Base-by-base conservation (phyloP, 2,797 vertebrate genomes). In the Alca torda region DNA sequence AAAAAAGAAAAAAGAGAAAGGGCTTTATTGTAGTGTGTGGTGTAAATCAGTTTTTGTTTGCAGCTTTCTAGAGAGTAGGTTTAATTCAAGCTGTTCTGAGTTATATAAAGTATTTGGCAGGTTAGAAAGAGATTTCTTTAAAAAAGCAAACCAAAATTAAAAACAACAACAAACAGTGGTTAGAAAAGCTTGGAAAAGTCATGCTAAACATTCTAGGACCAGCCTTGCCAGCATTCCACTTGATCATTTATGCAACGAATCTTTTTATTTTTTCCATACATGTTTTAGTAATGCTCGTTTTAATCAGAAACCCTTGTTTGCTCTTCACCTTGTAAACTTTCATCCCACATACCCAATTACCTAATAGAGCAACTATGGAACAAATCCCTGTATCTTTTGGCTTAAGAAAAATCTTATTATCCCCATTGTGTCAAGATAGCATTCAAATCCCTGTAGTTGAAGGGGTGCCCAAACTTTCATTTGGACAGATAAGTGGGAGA, bases 1-100 rank as follows among this genome's bases (percentile, higher is more conserved):
- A 17, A 26, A 30, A 9, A 26, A 35, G 1, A 7, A 15, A 4
- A 4, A 2, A 1, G 3, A 43, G 1, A 39, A 50, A 61, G 5
- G 4, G 28, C 7, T 86, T 88, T 45, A 64, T 3, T 54, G 11
- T 16, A 56, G 23, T 26, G 5, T 50, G 12, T 7, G 17, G 28
- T 7, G 2, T 33, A 31, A n/a, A 57, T 25, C 11, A 65, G 5
- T 13, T 51, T 86, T 39, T 63, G 53, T 28, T 73, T 69, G 41
- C 60, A 72, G 9, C 7, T 53, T 20, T 69, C 51, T 45, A 43
- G 8, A 82, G 9, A 77, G 48, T 14, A 84, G 19, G 14, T 67
- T 87, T 80, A 80, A 64, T 64, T 87, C 54, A 85, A 84, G 10
- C 45, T 69, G 23, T 61, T 89, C 18, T 31, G 41, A 84, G n/a